Evolutionary conservation across 1,140 invertebrate species (phyloP), one percentile per base, ranked within the genome.

Genomic region (Apis laboriosa): DNA sequence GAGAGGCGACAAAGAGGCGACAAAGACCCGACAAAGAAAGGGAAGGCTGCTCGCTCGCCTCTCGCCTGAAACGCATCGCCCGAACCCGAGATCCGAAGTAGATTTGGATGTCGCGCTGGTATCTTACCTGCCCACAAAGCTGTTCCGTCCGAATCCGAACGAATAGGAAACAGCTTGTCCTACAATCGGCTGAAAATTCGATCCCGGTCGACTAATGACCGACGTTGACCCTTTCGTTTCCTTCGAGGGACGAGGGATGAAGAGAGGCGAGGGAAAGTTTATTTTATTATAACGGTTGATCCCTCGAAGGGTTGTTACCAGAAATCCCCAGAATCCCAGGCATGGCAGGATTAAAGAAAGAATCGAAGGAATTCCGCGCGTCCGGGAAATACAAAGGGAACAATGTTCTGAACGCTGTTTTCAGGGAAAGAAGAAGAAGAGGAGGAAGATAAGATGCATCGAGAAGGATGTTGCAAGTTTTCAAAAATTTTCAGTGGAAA

Each of bases 41-140:
- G 19, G 21, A 60, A 56, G 9, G 34, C 34, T 34, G 24, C 9
- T 8, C 11, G 24, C 5, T 55, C 51, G 11, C 70, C 60, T 53
- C 80, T 68, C 60, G 17, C 49, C 80, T n/a, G 68, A 77, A 77
- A 28, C 53, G 15, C 24, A 51, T 51, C 80, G n/a, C 61, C 61
- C 55, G 63, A 43, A 70, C 75, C 70, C 53, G 75, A 70, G 68
- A 83, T 85, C 49, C 74, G 4, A 77, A 77, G 70, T 28, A 68
- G 67, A 77, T 70, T 67, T 56, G 55, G n/a, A 34, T 3, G 71
- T 56, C 43, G 68, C 11, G 56, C 12, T 11, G 56, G 21, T n/a
- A 17, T 58, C 68, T 24, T 79, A 56, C 81, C 77, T 61, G 67
- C 51, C 13, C 21, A n/a, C 8, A 0, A 9, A 4, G 0, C 1